A percentile compares a stretch with the other conserved stretches of the same genome.
phyloP scores from a whole-genome alignment of 2,888 invertebrate species.

The Tanytarsus gracilentus region DNA sequence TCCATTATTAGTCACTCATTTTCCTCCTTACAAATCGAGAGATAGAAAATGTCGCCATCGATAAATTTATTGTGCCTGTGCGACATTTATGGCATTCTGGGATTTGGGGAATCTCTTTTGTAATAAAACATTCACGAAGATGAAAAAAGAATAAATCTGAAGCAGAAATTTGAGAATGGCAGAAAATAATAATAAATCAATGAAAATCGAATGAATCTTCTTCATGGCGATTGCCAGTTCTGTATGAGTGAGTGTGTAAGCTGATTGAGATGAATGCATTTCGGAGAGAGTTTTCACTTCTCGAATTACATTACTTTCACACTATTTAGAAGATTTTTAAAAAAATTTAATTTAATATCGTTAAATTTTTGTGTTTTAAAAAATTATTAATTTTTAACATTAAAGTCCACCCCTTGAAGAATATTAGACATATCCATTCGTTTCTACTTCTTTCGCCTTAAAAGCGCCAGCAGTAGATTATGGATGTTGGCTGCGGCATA shows the following conservation, averaged over 20 bases:
- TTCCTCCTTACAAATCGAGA: neutral
- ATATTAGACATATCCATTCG: too few relatives aligned
- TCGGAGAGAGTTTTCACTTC: too few relatives aligned
- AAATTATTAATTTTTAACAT: too few relatives aligned
- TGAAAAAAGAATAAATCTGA: neutral
- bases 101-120: neutral
- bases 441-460: too few relatives aligned
- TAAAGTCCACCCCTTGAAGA: too few relatives aligned
- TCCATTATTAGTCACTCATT: conserved; percentile 19
- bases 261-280: conserved; percentile 13
- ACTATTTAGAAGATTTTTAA: too few relatives aligned
- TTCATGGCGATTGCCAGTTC: neutral
- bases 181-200: conserved; percentile 10
- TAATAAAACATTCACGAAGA: conserved; percentile 24
- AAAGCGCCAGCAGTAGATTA: too few relatives aligned
- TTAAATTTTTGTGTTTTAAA: too few relatives aligned
- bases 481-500: too few relatives aligned
- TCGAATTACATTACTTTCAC: conserved; percentile 1
- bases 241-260: neutral
- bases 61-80: conserved; percentile 25
- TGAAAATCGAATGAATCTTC: conserved; percentile 1
- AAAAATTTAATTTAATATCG: too few relatives aligned
- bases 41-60: conserved; percentile 14
- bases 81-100: conserved; percentile 18
- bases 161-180: neutral